Evolutionary conservation across 1,140 invertebrate genomes (phyloP).

Genomic region (Aphidius gifuensis): DNA sequence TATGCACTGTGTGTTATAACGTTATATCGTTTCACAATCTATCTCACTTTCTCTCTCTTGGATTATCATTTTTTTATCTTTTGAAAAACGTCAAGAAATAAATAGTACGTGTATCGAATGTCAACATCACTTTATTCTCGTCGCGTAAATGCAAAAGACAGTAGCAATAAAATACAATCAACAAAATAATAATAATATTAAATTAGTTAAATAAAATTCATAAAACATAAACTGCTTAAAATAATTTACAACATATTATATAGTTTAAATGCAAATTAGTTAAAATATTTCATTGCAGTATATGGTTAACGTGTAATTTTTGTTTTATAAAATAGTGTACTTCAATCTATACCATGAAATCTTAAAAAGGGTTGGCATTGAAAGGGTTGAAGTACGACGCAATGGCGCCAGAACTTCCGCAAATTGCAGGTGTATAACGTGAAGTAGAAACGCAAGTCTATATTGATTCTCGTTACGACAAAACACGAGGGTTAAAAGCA

Average conservation of each 20-base stretch:
- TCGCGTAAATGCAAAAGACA: no score
- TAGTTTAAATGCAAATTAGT: no score
- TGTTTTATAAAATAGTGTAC: no score
- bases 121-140: no score
- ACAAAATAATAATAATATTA: no score
- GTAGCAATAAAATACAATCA: no score
- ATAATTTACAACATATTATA: no score
- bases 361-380: neutral
- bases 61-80: neutral
- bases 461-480: constrained; percentile 39
- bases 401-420: constrained; percentile 43
- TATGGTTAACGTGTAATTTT: no score
- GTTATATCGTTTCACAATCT: constrained; percentile 1
- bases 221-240: no score
- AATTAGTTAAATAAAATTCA: no score
- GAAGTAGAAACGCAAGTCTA: constrained; percentile 42
- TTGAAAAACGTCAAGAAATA: constrained; percentile 18
- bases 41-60: neutral
- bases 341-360: neutral
- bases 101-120: constrained; percentile 30
- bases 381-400: constrained; percentile 22
- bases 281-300: no score
- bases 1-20: constrained; percentile 24
- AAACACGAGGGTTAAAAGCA: constrained; percentile 31
- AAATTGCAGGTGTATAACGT: constrained; percentile 46